A percentile compares a stretch with the other conserved stretches of the same genome.
Conservation (phyloP, 2,797 vertebrate species). For the Nannoperca obscura region DNA sequence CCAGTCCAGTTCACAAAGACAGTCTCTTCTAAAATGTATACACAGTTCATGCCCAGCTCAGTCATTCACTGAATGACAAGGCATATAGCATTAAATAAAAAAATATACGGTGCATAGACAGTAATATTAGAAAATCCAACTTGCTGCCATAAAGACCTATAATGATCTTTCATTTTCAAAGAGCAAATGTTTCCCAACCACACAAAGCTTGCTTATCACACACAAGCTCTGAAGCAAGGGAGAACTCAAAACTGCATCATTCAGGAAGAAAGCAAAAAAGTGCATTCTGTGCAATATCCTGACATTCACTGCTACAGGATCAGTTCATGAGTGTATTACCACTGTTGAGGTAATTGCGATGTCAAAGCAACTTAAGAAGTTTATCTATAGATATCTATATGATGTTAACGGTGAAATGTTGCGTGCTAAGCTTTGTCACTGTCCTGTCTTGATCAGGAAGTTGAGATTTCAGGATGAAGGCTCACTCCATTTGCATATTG, state of each 20-base stretch:
- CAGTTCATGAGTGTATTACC: conserved; percentile 60
- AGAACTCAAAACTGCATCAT: conserved; percentile 69
- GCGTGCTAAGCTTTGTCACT: conserved; percentile 29
- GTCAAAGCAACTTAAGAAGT: conserved; percentile 57
- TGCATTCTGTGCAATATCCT: conserved; percentile 81
- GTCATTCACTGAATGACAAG: conserved; percentile 82
- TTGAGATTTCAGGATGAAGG: conserved; percentile 20
- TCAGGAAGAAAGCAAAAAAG: conserved; percentile 76
- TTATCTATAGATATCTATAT: conserved; percentile 52
- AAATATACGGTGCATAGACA: conserved; percentile 81
- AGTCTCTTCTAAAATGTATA: conserved; percentile 62
- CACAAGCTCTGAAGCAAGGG: conserved; percentile 60
- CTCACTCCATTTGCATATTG: conserved; percentile 82
- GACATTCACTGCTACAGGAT: conserved; percentile 72
- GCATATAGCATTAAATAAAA: conserved; percentile 62
- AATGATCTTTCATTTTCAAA: conserved; percentile 39
- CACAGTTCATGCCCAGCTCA: conserved; percentile 62
- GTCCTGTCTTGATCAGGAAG: conserved; percentile 30
- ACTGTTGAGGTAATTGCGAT: conserved; percentile 71
- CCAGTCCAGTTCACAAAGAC: conserved; percentile 40
- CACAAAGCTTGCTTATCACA: conserved; percentile 63
- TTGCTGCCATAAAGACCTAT: conserved; percentile 53
- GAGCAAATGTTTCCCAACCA: conserved; percentile 60
- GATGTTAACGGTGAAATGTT: conserved; percentile 53
- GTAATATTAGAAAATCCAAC: conserved; percentile 68